Evolutionary conservation across 2,797 vertebrate genomes (phyloP), one percentile per base, ranked within the genome.

Genomic region (Eospalax fontanierii): DNA sequence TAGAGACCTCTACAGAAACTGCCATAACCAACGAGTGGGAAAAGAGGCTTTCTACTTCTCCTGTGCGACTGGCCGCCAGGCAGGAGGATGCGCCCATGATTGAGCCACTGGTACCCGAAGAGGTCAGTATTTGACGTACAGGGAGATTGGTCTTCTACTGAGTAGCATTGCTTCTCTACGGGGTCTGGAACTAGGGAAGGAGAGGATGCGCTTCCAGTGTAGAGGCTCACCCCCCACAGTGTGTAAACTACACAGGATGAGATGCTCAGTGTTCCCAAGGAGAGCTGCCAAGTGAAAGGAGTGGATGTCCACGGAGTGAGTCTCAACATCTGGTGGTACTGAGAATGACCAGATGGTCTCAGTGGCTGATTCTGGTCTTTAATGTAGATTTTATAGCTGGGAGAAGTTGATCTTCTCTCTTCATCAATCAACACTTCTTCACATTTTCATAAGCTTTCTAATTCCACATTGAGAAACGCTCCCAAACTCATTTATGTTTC

Each of bases 11-110:
- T 57, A 97, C 97, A 96, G 98, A 98, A 97, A 96, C 96, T 3
- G 96, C 98, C 30, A 98, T 99, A 73, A 98, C 98, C 38, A 99
- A 99, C 0, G 99, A 99, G 92, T 99, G 99, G 99, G 99, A 99
- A 97, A 99, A 99, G 98, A 99, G 99, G 83, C 99, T 99, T 94
- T 99, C 99, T 83, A 99, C 99, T 33, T 99, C 99, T 92, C 99
- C 99, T 0, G 98, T 98, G 71, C 98, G 98, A 65, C 98, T 98
- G 95, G 99, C 99, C 0, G 98, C 97, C 90, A 98, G 99, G 92
- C 97, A 98, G 30, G 99, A 99, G 74, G 99, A 99, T 1, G 98
- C 99, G 0, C 99, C 99, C 66, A 99, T 99, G 99, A 99, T 99
- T 93, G 99, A 99, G 97, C 99, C 99, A 4, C 99, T 99, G 96